phyloP scores from a whole-genome alignment of 2,888 invertebrate species.

The Eulithis prunata region DNA sequence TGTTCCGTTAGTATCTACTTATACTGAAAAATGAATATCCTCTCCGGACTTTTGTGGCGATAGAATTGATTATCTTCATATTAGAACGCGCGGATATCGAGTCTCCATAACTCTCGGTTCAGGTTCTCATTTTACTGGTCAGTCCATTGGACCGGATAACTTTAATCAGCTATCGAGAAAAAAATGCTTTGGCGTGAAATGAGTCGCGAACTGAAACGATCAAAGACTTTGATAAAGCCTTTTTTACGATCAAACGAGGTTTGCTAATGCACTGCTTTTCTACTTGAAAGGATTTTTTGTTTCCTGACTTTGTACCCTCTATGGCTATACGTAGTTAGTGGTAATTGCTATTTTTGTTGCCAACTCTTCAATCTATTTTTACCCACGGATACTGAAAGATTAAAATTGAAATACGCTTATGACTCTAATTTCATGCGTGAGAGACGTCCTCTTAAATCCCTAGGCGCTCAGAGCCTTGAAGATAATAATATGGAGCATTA shows the following conservation, averaged over 20 bases:
- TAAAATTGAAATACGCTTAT: too few species aligned
- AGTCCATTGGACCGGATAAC: conserved; percentile 63
- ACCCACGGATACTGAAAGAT: too few species aligned
- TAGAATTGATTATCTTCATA: conserved; percentile 17
- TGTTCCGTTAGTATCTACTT: too few species aligned
- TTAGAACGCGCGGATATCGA: conserved; percentile 22
- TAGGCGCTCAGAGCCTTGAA: too few species aligned
- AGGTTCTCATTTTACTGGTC: conserved; percentile 57
- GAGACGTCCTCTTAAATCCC: too few species aligned
- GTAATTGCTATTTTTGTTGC: too few species aligned
- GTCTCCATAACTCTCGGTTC: conserved; percentile 24
- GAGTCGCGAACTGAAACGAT: conserved; percentile 69
- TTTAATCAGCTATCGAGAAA: conserved; percentile 71
- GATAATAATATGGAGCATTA: too few species aligned
- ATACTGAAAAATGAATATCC: too few species aligned
- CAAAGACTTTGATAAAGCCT: conserved; percentile 62
- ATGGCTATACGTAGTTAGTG: too few species aligned
- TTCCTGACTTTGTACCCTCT: conserved; percentile 5
- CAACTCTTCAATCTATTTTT: too few species aligned
- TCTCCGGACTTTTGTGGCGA: neutral
- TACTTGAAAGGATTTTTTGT: conserved; percentile 10
- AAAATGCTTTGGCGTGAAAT: conserved; percentile 66
- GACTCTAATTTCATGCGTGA: too few species aligned
- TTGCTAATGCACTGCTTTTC: conserved; percentile 41
- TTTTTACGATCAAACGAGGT: conserved; percentile 43